Evolutionary conservation across 2,113 vertebrate species (phyloP).

Genomic region (Danio rerio): GRCz12tu NC_133188.1:3545501-3546000

Average conservation of each 20-base stretch:
- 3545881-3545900: background rate
- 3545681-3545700: slow-evolving; percentile 29
- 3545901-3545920: background rate
- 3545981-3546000: no score
- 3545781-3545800: slow-evolving; percentile 60
- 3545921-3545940: no score
- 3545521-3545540: background rate
- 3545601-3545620: background rate
- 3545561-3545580: background rate
- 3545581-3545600: background rate
- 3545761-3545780: slow-evolving; percentile 63
- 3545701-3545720: slow-evolving; percentile 11
- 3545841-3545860: background rate
- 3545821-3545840: slow-evolving; percentile 9
- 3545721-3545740: slow-evolving; percentile 61
- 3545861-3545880: background rate
- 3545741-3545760: slow-evolving; percentile 59
- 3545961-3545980: no score
- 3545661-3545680: slow-evolving; percentile 7
- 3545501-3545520: no score
- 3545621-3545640: slow-evolving; percentile 8
- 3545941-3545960: no score
- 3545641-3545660: slow-evolving; percentile 14
- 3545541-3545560: background rate
- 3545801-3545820: slow-evolving; percentile 24